Evolutionary conservation across 2,113 vertebrate genomes (phyloP).

Genomic region (Noctilio leporinus): DNA sequence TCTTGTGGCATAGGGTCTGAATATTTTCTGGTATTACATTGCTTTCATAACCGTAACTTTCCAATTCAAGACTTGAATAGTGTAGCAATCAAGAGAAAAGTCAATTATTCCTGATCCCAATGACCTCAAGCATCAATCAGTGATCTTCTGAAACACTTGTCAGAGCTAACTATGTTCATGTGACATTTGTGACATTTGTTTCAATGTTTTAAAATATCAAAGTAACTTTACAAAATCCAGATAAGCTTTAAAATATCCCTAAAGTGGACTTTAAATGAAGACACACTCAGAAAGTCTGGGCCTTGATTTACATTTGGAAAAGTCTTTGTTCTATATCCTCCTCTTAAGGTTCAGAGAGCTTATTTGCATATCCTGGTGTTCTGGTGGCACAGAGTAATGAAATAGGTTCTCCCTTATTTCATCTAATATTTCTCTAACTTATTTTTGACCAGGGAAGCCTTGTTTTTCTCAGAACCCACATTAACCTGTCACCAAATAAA

Average conservation of each 20-base stretch:
- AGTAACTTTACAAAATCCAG: slow-evolving; percentile 37
- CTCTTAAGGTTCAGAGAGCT: background rate
- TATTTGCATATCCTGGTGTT: background rate
- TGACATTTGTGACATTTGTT: slow-evolving; percentile 34
- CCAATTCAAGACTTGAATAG: slow-evolving; percentile 15
- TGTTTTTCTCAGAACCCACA: slow-evolving; percentile 29
- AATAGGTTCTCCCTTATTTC: slow-evolving; percentile 15
- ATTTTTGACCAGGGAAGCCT: background rate
- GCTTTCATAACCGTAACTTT: slow-evolving; percentile 54
- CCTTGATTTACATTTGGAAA: background rate
- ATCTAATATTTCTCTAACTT: slow-evolving; percentile 8
- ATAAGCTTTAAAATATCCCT: background rate
- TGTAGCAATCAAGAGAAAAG: background rate
- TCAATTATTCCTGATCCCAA: slow-evolving; percentile 37
- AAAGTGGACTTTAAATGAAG: background rate
- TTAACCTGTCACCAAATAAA: slow-evolving; percentile 20
- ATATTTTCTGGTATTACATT: slow-evolving; percentile 43
- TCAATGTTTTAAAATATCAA: slow-evolving; percentile 22
- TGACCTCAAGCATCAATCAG: background rate
- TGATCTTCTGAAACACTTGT: background rate
- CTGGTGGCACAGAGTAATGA: background rate
- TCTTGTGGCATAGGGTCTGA: slow-evolving; percentile 13
- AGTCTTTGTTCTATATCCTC: background rate
- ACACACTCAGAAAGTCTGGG: background rate
- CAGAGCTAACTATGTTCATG: background rate